A percentile compares a stretch with the other conserved stretches of the same genome.
Conservation (phyloP, 2,113 vertebrate genomes). For the Toxotes jaculatrix region DNA sequence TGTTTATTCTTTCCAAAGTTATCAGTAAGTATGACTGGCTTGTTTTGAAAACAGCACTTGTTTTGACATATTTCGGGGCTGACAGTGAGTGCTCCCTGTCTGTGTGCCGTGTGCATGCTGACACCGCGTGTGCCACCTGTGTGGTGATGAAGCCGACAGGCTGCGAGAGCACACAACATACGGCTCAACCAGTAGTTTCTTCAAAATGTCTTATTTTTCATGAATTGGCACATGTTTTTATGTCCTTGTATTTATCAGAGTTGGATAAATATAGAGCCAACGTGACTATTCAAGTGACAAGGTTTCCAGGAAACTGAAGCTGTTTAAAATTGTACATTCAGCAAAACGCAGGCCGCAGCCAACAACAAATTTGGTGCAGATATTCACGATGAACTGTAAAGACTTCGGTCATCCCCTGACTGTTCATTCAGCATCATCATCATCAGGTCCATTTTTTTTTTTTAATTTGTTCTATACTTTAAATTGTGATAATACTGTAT, state of each 20-base stretch:
- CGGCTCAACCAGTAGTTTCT: not conserved
- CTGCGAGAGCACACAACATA: not conserved
- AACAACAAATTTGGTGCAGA: not conserved
- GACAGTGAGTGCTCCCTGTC: conserved; percentile 61
- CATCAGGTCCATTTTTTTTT: no score
- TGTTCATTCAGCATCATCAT: no score
- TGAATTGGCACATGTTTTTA: not conserved
- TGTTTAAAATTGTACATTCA: no score
- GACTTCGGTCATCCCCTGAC: no score
- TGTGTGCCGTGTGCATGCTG: conserved; percentile 21
- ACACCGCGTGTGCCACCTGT: conserved; percentile 44
- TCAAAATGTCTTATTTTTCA: conserved; percentile 18
- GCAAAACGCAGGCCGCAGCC: not conserved
- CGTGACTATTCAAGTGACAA: not conserved
- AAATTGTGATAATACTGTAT: no score
- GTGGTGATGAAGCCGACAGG: conserved; percentile 20
- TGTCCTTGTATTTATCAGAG: not conserved
- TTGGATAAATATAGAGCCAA: not conserved
- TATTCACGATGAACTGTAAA: not conserved
- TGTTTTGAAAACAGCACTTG: conserved; percentile 69
- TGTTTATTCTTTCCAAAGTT: conserved; percentile 71
- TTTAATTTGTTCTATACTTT: no score
- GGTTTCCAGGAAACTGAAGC: not conserved
- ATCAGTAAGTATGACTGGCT: conserved; percentile 71
- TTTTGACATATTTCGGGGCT: conserved; percentile 66